Base-by-base conservation (phyloP, 2,113 vertebrate genomes). In the Albula glossodonta region DNA sequence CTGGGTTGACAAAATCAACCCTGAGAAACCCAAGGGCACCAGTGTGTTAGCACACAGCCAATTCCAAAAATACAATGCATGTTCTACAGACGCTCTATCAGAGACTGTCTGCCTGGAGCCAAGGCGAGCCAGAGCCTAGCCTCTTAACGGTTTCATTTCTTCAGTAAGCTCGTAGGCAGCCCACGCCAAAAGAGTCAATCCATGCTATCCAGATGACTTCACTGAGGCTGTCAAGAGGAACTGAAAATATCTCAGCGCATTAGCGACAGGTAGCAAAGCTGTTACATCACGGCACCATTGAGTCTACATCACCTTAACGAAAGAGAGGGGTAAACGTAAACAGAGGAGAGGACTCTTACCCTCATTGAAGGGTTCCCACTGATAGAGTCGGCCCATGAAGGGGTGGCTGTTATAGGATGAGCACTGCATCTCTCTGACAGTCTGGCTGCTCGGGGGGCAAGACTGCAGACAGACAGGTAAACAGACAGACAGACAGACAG, bases 301-400 rank as follows among this genome's bases (percentile, higher is more conserved):
- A 74, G 22, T 31, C 41, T 48, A 48, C 6, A 25, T 22, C 5
- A 48, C 3, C 41, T 49, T 15, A 50, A 49, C 13, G 48, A 6
- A 48, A 79, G 49, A 19, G 31, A 10, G 11, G 51, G 12, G n/a
- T 7, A 31, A 50, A 2, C 22, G 70, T 10, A 6, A 25, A 4
- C 9, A n/a, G 22, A 9, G 2, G 3, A 5, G 10, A n/a, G 31
- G 5, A 10, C 84, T 77, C 94, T 93, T 96, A 99, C 98, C 98
- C 91, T 99, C 98, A 51, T 95, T 96, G 91, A 99, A 99, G 53
- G 98, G 97, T 51, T 99, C 98, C 98, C 98, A 99, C 87, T 99
- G 95, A 86, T 99, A 99, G 89, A 98, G 94, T 79, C 97, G 94
- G 57, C 98, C 98, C 98, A 99, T 98, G 94, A 99, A 99, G 13